Base-by-base conservation (phyloP, 2,797 vertebrate species). In the Lophius americanus region DNA sequence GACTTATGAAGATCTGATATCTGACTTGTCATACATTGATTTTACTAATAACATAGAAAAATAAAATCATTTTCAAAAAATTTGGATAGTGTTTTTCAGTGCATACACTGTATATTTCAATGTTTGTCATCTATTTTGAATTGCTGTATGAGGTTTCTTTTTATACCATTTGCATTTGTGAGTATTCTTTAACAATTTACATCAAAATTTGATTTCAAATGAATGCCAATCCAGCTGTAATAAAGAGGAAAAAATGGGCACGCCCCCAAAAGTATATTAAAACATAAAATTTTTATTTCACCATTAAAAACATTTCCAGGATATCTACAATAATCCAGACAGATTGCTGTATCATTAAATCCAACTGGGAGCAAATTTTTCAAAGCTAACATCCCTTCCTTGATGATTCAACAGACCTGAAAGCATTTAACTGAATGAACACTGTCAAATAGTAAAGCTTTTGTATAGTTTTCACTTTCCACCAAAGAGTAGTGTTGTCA, bases 261-360 rank as follows among this genome's bases (percentile, higher is more conserved):
- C 46, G 23, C 23, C 23, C 46, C 8, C 32, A 66, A 33, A 72
- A 52, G 38, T 69, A 75, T 85, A 82, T 79, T 78, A 81, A 80
- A 88, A 88, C 82, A 83, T 84, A 86, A 81, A 72, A 73, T 68
- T 83, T 54, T 14, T 85, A 87, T 88, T 88, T 85, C 63, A 80
- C 68, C 52, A 62, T 85, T 81, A 82, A 80, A 86, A 88, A 89
- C 71, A 78, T 80, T 78, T 82, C 68, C 76, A 78, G 49, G 51
- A 64, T 79, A 76, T 86, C 64, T 72, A 78, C 73, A 87, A 51
- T 51, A 52, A 66, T 63, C 57, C 70, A 72, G 69, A 60, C 35
- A 41, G 5, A 60, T 53, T 43, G n/a, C 53, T 48, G 63, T 49
- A 65, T 61, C 33, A 35, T 23, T 64, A 69, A 11, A 60, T 61